Conservation (phyloP, 2,797 vertebrate species). For the Setipinna tenuifilis region DNA sequence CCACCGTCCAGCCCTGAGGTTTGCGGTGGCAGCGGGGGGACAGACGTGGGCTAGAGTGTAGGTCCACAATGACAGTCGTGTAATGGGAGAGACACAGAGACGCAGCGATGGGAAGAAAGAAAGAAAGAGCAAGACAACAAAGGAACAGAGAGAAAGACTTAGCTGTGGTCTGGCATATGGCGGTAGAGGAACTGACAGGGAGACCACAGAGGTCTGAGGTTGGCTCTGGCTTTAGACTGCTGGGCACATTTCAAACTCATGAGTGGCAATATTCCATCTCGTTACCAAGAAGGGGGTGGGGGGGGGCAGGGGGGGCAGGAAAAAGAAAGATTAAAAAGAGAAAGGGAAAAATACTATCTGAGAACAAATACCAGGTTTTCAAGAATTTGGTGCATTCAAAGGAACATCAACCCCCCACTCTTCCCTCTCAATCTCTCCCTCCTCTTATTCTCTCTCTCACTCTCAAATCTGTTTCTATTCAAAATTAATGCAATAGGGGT, state of each 20-base stretch:
- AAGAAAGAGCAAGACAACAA: not conserved
- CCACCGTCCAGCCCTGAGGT: not conserved
- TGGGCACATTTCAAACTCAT: not conserved
- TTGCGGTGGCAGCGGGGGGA: not conserved
- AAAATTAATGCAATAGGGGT: conserved; percentile 63
- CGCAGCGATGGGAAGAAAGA: not conserved
- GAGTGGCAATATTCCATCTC: conserved; percentile 8
- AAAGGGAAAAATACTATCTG: not conserved
- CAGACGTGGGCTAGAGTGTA: not conserved
- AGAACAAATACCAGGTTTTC: conserved; percentile 42
- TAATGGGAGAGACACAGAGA: conserved; percentile 4
- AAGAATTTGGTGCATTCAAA: conserved; percentile 62
- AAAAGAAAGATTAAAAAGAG: not conserved
- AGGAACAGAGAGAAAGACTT: not conserved
- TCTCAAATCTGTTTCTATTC: conserved; percentile 75
- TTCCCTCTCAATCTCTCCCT: not conserved
- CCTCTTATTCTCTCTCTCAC: not conserved
- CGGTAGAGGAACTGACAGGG: not conserved
- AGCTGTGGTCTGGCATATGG: conserved; percentile 16
- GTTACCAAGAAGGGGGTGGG: not conserved
- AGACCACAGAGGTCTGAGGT: not conserved
- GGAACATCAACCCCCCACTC: conserved; percentile 51
- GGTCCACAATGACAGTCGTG: conserved; percentile 14
- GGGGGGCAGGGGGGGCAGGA: too few species aligned
- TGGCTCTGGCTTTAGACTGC: not conserved